Evolutionary conservation across 2,113 vertebrate genomes (phyloP).

Genomic region (Hemiprocne comata): DNA sequence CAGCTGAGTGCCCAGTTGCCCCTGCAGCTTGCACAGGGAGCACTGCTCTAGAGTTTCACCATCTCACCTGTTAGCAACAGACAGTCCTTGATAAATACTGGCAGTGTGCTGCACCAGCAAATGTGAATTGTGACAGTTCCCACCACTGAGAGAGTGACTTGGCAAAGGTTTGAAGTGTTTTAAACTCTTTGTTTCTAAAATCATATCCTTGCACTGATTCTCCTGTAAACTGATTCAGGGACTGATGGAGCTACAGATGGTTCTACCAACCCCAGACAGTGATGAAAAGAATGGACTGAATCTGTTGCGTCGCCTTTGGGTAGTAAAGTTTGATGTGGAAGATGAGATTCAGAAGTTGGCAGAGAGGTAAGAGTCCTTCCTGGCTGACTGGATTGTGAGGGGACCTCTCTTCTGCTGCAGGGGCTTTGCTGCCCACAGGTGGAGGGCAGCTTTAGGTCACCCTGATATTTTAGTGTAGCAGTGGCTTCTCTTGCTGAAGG

Average conservation of each 20-base stretch:
- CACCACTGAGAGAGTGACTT: background rate
- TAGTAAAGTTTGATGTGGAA: conserved; percentile 91
- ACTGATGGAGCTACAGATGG: conserved; percentile 92
- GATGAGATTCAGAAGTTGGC: conserved; percentile 86
- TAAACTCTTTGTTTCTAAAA: background rate
- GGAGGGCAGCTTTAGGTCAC: background rate
- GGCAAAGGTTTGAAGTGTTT: background rate
- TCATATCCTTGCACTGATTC: background rate
- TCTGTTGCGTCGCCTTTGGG: conserved; percentile 91
- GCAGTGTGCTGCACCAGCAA: background rate
- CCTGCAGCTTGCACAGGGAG: background rate
- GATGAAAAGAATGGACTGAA: conserved; percentile 87
- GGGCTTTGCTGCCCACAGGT: background rate
- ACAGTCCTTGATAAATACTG: background rate
- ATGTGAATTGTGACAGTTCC: background rate
- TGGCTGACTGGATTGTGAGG: background rate
- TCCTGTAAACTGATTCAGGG: conserved; percentile 76
- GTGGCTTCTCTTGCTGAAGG: background rate
- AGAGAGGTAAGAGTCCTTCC: conserved; percentile 80
- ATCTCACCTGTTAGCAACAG: background rate
- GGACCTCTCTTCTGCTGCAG: background rate
- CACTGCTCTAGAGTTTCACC: background rate
- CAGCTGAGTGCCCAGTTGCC: background rate
- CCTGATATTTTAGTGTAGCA: fast-evolving
- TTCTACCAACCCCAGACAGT: conserved; percentile 88